Percentiles rank a stretch among this genome's conserved stretches.
phyloP scores from a whole-genome alignment of 2,888 invertebrate species.

The Hesperia comma region DNA sequence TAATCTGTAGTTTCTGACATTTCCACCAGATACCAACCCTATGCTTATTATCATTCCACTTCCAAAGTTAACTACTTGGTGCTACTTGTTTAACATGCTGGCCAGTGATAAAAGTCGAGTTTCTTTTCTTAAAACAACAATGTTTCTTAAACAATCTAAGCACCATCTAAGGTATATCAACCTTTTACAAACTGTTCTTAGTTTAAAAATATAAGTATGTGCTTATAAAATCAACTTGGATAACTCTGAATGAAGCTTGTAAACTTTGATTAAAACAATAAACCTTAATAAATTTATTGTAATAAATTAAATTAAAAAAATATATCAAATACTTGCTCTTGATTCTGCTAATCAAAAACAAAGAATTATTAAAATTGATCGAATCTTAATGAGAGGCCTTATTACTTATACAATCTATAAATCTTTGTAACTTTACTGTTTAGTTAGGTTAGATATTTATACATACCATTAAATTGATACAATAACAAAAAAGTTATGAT shows the following conservation, averaged over 20 bases:
- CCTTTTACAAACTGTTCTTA: not conserved
- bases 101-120: slow-evolving; percentile 16
- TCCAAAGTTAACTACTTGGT: slow-evolving; percentile 23
- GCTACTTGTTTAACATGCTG: slow-evolving; percentile 2
- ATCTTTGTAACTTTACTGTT: no score
- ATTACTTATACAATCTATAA: no score
- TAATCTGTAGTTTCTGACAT: not conserved
- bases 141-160: slow-evolving; percentile 9
- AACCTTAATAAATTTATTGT: no score
- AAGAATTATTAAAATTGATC: no score
- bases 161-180: slow-evolving; percentile 17
- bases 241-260: not conserved
- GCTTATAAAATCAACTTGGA: not conserved
- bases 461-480: no score
- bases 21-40: slow-evolving; percentile 16
- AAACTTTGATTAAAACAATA: not conserved
- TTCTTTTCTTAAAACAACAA: slow-evolving; percentile 4
- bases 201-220: not conserved
- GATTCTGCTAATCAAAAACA: no score
- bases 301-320: no score
- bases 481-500: no score
- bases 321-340: no score
- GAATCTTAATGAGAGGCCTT: no score
- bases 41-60: slow-evolving; percentile 32
- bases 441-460: no score